These are phyloP conservation scores for Antheraea assamensis DNA, from an alignment of 2,888 invertebrate genomes.

Conservation along the genomic window DNA sequence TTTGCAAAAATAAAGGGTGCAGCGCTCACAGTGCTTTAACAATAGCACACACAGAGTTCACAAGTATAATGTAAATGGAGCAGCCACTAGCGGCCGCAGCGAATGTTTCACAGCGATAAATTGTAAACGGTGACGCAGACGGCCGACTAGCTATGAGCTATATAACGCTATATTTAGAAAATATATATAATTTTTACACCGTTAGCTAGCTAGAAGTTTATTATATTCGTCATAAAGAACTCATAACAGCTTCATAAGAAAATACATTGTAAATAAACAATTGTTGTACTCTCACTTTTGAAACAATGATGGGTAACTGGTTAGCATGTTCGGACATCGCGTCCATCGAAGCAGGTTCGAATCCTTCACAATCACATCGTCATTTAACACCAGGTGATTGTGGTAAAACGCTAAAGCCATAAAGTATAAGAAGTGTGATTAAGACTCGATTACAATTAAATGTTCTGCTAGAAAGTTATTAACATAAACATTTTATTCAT, in stretches of 20 bases:
- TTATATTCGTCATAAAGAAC: background rate
- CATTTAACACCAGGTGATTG: too few species aligned
- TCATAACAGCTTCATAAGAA: background rate
- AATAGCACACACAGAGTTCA: conserved; percentile 35
- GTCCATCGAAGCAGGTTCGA: too few species aligned
- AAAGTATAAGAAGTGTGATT: too few species aligned
- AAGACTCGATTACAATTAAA: too few species aligned
- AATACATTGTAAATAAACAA: too few species aligned
- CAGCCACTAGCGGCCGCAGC: conserved; percentile 35
- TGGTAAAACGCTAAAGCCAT: too few species aligned
- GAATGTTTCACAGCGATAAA: conserved; percentile 45
- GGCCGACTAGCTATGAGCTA: conserved; percentile 36
- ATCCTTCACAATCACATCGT: too few species aligned
- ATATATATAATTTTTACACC: conserved; percentile 20
- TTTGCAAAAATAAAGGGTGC: conserved; percentile 12
- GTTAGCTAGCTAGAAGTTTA: conserved; percentile 2
- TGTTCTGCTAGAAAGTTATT: too few species aligned
- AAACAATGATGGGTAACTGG: too few species aligned
- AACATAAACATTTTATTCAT: too few species aligned
- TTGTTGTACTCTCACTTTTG: too few species aligned
- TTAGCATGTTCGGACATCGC: too few species aligned
- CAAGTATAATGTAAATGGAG: conserved; percentile 47
- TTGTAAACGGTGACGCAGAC: conserved; percentile 40
- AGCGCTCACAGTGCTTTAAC: conserved; percentile 30
- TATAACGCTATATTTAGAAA: conserved; percentile 46